These are phyloP conservation scores for Fukomys damarensis DNA, from an alignment of 2,113 vertebrate genomes.

Conservation along the genomic window DNA sequence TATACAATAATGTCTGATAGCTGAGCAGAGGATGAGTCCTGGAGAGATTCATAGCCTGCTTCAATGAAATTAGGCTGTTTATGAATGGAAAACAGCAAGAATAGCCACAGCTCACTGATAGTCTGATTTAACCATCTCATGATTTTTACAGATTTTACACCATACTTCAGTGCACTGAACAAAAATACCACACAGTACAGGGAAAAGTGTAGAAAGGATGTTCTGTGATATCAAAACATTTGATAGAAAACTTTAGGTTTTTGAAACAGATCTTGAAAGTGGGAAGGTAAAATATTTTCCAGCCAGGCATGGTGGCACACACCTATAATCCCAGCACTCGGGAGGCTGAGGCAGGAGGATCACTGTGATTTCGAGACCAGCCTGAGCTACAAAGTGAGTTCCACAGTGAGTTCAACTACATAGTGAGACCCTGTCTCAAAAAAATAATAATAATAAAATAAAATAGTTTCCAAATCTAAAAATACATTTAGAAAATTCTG, in stretches of 20 bases:
- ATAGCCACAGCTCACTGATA: neutral
- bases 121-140: neutral
- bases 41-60: neutral
- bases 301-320: no score
- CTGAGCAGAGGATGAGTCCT: neutral
- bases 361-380: no score
- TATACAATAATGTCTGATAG: neutral
- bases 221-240: neutral
- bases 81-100: neutral
- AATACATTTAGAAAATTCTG: neutral
- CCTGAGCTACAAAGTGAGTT: no score
- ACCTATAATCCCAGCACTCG: no score
- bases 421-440: no score
- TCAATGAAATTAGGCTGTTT: neutral
- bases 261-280: neutral
- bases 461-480: neutral
- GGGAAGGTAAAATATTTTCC: neutral
- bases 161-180: neutral
- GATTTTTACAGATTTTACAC: neutral
- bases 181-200: neutral
- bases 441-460: no score
- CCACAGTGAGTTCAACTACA: no score
- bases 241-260: neutral
- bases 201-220: neutral
- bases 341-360: no score